Percentiles rank a stretch among this genome's conserved stretches.
Conservation (phyloP, 2,797 vertebrate species). For the Karalla daura region DNA sequence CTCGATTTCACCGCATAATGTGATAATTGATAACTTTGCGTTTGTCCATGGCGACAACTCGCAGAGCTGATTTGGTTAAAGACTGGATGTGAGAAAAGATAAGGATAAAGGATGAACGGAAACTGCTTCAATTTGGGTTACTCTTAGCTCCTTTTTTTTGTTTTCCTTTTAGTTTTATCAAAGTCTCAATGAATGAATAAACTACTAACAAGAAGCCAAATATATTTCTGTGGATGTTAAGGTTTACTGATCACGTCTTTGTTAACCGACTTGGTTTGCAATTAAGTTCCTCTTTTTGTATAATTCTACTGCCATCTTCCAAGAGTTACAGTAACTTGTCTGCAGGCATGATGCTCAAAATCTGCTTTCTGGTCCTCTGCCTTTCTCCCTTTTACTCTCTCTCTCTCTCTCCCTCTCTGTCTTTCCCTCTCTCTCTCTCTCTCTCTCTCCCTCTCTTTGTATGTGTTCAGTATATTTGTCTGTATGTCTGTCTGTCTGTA, state of each 20-base stretch:
- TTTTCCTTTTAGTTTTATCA: conserved; percentile 46
- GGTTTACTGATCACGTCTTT: conserved; percentile 74
- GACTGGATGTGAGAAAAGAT: conserved; percentile 1
- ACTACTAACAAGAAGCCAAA: conserved; percentile 84
- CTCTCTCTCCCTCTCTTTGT: conserved; percentile 72
- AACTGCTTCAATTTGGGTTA: conserved; percentile 66
- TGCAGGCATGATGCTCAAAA: conserved; percentile 77
- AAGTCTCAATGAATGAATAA: conserved; percentile 82
- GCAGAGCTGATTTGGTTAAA: conserved; percentile 37
- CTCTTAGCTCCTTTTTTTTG: conserved; percentile 44
- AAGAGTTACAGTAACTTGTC: conserved; percentile 67
- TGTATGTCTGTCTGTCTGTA: conserved; percentile 69
- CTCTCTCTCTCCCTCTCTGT: conserved; percentile 68
- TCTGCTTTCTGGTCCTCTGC: conserved; percentile 67
- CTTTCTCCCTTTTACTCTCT: conserved; percentile 63
- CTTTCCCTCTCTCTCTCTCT: conserved; percentile 72
- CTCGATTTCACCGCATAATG: conserved; percentile 7
- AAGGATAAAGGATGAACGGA: conserved; percentile 35
- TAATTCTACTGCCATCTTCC: conserved; percentile 83
- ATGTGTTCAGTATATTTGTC: too few relatives aligned
- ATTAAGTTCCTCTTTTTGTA: conserved; percentile 74
- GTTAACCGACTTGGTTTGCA: conserved; percentile 60
- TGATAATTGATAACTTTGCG: conserved; percentile 26
- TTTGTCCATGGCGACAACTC: conserved; percentile 25
- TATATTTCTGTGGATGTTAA: conserved; percentile 83